phyloP scores from a whole-genome alignment of 2,113 vertebrate genomes.

The Bothrops jararaca region DNA sequence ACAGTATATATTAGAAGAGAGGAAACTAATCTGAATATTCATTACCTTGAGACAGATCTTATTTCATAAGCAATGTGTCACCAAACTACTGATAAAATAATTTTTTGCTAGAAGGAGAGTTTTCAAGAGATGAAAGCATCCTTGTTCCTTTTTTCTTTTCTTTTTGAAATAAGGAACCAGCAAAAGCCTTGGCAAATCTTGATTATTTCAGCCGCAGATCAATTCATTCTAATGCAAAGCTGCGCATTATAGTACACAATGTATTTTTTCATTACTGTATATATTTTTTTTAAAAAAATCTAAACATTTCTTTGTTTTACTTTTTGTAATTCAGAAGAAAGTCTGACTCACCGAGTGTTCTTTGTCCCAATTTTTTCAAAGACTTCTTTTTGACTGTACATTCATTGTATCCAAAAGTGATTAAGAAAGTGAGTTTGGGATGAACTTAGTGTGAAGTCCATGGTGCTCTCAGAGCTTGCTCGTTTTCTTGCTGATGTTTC shows the following conservation, averaged over 20 bases:
- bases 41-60: slow-evolving; percentile 37
- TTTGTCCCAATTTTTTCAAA: not conserved
- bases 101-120: slow-evolving; percentile 56
- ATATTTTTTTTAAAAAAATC: not conserved
- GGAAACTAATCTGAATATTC: slow-evolving; percentile 3
- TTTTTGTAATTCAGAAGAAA: not conserved
- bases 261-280: no score
- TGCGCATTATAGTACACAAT: no score
- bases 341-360: not conserved
- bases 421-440: not conserved
- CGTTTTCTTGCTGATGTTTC: not conserved
- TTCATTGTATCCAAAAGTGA: not conserved
- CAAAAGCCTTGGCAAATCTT: slow-evolving; percentile 40
- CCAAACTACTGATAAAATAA: slow-evolving; percentile 57
- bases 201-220: slow-evolving; percentile 35
- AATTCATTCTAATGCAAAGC: slow-evolving; percentile 18
- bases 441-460: not conserved
- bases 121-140: not conserved
- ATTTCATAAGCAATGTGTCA: slow-evolving; percentile 63
- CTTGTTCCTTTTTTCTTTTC: not conserved
- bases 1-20: slow-evolving; percentile 5
- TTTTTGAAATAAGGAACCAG: slow-evolving; percentile 48
- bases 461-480: not conserved
- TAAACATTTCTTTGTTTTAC: not conserved
- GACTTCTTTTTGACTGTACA: not conserved